These are phyloP conservation scores for Gryllus bimaculatus DNA, from an alignment of 1,140 invertebrate species.

Conservation along the genomic window DNA sequence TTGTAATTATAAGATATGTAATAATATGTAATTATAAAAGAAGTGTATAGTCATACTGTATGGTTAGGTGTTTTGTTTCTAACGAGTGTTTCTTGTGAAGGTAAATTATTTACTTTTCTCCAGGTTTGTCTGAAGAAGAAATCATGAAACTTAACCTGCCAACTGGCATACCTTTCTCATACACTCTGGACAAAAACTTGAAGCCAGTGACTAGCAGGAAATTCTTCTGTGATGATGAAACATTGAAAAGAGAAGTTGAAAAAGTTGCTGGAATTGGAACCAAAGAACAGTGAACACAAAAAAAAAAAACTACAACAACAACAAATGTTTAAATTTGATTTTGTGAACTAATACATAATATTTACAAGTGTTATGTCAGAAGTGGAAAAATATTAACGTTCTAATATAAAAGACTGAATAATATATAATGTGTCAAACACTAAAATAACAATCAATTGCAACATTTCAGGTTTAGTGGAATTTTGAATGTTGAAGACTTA, in stretches of 20 bases:
- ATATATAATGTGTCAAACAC: too few relatives aligned
- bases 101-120: neutral
- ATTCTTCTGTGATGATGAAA: conserved; percentile 55
- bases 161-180: conserved; percentile 61
- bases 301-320: too few relatives aligned
- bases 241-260: conserved; percentile 52
- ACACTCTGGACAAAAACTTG: conserved; percentile 49
- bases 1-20: conserved; percentile 20
- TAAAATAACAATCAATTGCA: too few relatives aligned
- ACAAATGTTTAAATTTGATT: too few relatives aligned
- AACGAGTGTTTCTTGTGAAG: neutral
- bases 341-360: too few relatives aligned
- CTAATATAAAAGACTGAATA: too few relatives aligned
- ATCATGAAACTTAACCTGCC: conserved; percentile 62
- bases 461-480: too few relatives aligned
- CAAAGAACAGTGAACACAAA: neutral
- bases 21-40: conserved; percentile 47
- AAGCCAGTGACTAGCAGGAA: conserved; percentile 45
- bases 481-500: too few relatives aligned
- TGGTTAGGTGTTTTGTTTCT: neutral
- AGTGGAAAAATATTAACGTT: too few relatives aligned
- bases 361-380: too few relatives aligned
- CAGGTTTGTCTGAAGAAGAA: conserved; percentile 47
- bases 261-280: conserved; percentile 4
- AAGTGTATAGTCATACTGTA: neutral